Evolutionary conservation across 2,888 invertebrate species (phyloP).

Genomic region (Patella ulyssiponensis): DNA sequence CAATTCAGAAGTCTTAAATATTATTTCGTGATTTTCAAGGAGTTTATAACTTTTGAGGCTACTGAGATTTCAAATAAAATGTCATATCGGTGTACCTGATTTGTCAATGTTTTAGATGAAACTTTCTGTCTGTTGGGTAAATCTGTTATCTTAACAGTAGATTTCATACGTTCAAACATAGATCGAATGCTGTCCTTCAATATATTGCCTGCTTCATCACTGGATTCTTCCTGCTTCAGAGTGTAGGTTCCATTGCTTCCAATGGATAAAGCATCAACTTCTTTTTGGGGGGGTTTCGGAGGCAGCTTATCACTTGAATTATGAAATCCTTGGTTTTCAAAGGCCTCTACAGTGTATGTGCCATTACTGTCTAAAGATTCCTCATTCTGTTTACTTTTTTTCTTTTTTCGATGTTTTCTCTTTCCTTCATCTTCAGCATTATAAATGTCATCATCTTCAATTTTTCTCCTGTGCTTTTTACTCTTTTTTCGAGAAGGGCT

Average conservation of each 20-base stretch:
- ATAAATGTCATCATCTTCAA: not conserved
- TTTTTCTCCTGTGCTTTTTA: constrained; percentile 20
- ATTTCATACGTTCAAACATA: not conserved
- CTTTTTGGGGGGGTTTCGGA: not conserved
- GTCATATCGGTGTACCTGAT: no score
- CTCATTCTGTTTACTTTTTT: constrained; percentile 19
- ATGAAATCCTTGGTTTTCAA: not conserved
- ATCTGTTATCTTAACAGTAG: not conserved
- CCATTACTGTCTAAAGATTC: constrained; percentile 50
- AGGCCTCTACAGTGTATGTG: constrained; percentile 41
- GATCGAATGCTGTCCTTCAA: not conserved
- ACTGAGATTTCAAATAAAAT: no score
- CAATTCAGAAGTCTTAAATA: no score
- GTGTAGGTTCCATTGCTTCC: constrained; percentile 6
- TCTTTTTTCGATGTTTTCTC: constrained; percentile 11
- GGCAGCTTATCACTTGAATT: not conserved
- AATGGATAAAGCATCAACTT: not conserved
- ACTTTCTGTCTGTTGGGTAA: no score
- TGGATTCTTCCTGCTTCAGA: not conserved
- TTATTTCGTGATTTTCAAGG: no score
- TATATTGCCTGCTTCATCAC: not conserved
- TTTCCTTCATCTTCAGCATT: constrained; percentile 2
- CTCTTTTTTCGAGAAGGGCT: constrained; percentile 38
- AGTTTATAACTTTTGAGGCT: no score
- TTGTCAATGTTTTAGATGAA: no score